Evolutionary conservation across 2,797 vertebrate genomes (phyloP).

Genomic region (Tangara arthus): DNA sequence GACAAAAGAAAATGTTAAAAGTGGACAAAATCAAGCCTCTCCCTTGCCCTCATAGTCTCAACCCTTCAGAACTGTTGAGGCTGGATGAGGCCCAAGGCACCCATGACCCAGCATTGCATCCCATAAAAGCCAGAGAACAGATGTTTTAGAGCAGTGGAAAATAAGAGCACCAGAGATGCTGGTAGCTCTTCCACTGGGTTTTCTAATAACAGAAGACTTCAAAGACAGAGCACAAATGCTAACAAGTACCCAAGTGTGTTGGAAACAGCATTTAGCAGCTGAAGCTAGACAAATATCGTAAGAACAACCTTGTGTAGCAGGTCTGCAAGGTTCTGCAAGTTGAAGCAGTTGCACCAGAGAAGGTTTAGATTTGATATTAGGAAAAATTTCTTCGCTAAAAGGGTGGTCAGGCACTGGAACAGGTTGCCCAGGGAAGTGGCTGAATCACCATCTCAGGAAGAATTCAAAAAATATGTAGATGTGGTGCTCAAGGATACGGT

Average conservation of each 20-base stretch:
- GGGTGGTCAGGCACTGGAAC: neutral
- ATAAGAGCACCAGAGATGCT: neutral
- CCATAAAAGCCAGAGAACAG: rapidly evolving
- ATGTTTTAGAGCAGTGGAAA: neutral
- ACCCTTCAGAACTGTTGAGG: rapidly evolving
- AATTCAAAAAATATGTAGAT: rapidly evolving
- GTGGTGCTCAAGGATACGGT: neutral
- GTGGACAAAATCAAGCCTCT: neutral
- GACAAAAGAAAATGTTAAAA: neutral
- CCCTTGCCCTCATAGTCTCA: neutral
- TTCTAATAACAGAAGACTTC: neutral
- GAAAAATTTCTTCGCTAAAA: neutral
- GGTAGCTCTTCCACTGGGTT: neutral
- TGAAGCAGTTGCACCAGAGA: neutral
- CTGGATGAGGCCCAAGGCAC: neutral
- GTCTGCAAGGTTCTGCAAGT: neutral
- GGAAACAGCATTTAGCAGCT: neutral
- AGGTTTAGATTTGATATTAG: neutral
- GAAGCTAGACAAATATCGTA: neutral
- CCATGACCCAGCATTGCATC: neutral
- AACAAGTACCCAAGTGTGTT: neutral
- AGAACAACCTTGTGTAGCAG: neutral
- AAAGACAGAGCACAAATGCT: neutral
- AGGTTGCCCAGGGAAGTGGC: neutral
- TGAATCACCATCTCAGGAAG: neutral